Percentiles rank a stretch among this genome's conserved stretches.
Conservation (phyloP, 1,140 invertebrate genomes). For the Archegozetes longisetosus region DNA sequence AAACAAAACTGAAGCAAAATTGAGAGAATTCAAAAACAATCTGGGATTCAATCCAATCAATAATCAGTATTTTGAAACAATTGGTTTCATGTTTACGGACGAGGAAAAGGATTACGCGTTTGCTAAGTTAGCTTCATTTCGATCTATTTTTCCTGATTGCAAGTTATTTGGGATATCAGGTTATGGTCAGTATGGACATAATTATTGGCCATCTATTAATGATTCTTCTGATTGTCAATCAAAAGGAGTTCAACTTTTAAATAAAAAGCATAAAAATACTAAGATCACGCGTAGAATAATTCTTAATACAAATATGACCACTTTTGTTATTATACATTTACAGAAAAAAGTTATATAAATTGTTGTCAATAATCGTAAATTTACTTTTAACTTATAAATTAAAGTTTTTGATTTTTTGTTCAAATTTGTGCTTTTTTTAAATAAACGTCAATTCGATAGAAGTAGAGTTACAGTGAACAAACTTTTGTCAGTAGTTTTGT, state of each 20-base stretch:
- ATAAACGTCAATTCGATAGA: too few relatives aligned
- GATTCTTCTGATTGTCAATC: not conserved
- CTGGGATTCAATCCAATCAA: not conserved
- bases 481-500: too few relatives aligned
- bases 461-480: too few relatives aligned
- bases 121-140: not conserved
- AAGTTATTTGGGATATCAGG: not conserved
- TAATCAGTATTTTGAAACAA: not conserved
- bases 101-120: not conserved
- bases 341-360: too few relatives aligned
- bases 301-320: not conserved
- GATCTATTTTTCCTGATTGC: not conserved
- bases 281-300: not conserved
- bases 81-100: not conserved
- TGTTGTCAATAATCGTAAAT: too few relatives aligned
- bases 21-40: not conserved
- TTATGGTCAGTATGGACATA: not conserved
- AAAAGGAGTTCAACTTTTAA: too few relatives aligned
- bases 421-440: too few relatives aligned
- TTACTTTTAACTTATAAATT: too few relatives aligned
- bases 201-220: not conserved
- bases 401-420: too few relatives aligned
- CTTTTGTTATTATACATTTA: not conserved
- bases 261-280: not conserved
- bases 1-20: not conserved